These are phyloP conservation scores for Caenorhabditis becei DNA, from an alignment of 2,888 invertebrate genomes.

Conservation along the genomic window DNA sequence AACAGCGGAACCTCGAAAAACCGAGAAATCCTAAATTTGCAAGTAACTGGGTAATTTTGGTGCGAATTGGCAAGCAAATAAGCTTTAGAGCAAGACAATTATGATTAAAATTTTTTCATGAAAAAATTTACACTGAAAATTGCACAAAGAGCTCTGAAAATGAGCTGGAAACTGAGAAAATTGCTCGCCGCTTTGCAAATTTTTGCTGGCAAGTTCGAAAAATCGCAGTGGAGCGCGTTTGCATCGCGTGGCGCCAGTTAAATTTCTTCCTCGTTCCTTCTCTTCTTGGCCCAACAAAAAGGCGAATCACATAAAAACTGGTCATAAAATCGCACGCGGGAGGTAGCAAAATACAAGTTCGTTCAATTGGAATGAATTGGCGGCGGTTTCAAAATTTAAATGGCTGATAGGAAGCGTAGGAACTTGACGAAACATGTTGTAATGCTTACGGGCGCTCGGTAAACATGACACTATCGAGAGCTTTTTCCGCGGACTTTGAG, in stretches of 20 bases:
- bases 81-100: too few species aligned
- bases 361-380: conserved; percentile 7
- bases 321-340: conserved; percentile 3
- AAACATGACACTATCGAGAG: neutral
- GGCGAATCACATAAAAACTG: conserved; percentile 1
- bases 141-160: conserved; percentile 2
- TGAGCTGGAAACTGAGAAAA: conserved; percentile 13
- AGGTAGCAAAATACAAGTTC: conserved; percentile 7
- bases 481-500: neutral
- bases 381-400: neutral
- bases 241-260: conserved; percentile 2
- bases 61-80: neutral
- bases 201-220: conserved; percentile 27
- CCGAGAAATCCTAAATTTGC: conserved; percentile 18
- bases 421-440: conserved; percentile 43
- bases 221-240: conserved; percentile 44
- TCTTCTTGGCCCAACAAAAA: neutral
- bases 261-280: neutral
- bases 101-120: neutral
- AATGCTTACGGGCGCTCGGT: conserved; percentile 12
- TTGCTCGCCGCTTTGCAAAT: conserved; percentile 24
- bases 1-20: neutral
- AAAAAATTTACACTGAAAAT: neutral
- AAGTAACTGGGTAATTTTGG: neutral
- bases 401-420: neutral